Evolutionary conservation across 2,113 vertebrate species (phyloP), one percentile per base, ranked within the genome.

Genomic region (Percopsis transmontana): DNA sequence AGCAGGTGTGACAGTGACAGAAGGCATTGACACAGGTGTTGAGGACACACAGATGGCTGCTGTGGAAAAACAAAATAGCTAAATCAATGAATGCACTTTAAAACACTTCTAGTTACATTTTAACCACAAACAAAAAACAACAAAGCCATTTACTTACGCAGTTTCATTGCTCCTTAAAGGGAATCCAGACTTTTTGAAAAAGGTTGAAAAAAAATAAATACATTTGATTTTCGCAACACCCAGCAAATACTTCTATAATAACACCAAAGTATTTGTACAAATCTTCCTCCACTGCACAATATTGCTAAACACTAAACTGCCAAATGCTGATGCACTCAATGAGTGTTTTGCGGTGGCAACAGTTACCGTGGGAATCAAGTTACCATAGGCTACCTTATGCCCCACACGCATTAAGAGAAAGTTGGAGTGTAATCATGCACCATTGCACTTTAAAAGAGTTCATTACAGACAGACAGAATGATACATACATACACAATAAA

Each of bases 361-460:
- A 55, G 87, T 89, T 83, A 71, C 86, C 85, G 68, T 87, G 85
- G 86, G 73, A 84, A 85, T 82, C 59, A 48, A 52, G 77, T 81
- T 80, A 58, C 72, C 21, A 33, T 33, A 6, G 27, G 27, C 27
- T 33, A 33, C 27, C 8, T 7, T 24, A 13, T 47, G 33, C 50
- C 23, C 23, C 54, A 33, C 14, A 23, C 33, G 2, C 39, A 40
- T 21, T 2, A 74, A 68, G 70, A 60, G 44, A 81, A 84, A 82
- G 64, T 58, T 78, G 42, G 59, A 59, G 27, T 1, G n/a, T 61
- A 19, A 42, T 14, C 58, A 70, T 9, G 40, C 59, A 68, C 70
- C 52, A 52, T 19, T 63, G 40, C 45, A 33, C 62, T 80, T 51
- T 51, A 50, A 63, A 66, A 62, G 57, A 64, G 23, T 72, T 57